Conservation (phyloP, 1,140 invertebrate genomes). For the Ooceraea biroi region DNA sequence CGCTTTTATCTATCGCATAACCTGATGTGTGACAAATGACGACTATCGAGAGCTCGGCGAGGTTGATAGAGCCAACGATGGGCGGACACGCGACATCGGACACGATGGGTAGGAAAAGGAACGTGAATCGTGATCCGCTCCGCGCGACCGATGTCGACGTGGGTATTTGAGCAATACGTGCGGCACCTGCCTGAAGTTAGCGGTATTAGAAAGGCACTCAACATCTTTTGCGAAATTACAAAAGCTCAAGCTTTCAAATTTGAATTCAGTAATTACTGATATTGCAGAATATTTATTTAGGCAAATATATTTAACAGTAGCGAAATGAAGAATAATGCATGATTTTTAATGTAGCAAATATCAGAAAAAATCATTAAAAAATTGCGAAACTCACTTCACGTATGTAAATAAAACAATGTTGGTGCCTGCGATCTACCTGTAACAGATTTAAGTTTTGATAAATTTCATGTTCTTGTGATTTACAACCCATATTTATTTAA, state of each 20-base stretch:
- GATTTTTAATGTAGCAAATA: no score
- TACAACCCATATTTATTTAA: constrained; percentile 56
- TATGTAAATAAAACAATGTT: background rate
- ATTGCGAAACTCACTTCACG: no score
- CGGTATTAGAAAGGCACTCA: background rate
- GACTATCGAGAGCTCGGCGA: constrained; percentile 57
- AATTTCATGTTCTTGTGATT: background rate
- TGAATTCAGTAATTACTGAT: no score
- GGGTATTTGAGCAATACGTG: background rate
- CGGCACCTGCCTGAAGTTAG: background rate
- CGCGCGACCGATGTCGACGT: no score
- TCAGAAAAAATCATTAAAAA: no score
- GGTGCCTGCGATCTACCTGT: background rate
- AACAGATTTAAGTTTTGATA: background rate
- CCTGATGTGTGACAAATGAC: constrained; percentile 60
- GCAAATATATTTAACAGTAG: no score
- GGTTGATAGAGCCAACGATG: constrained; percentile 58
- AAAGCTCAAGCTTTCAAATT: no score
- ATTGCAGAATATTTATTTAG: no score
- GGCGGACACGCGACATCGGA: constrained; percentile 59
- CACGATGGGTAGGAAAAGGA: constrained; percentile 1
- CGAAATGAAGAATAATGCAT: no score
- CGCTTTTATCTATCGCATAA: constrained; percentile 59
- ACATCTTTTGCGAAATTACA: no score
- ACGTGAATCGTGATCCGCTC: constrained; percentile 1